Conservation (phyloP, 1,140 invertebrate genomes). For the Plectrocnemia conspersa region DNA sequence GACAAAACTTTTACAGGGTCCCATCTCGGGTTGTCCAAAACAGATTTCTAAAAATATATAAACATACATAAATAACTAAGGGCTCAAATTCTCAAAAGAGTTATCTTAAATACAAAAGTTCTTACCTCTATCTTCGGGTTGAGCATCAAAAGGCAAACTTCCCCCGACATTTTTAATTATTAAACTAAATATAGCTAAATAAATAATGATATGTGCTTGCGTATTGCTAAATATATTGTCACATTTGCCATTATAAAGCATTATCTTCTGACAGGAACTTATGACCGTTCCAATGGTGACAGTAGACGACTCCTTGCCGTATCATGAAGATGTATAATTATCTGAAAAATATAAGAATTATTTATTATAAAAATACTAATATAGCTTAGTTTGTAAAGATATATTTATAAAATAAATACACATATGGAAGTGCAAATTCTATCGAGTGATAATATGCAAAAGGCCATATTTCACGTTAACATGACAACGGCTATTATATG, state of each 20-base stretch:
- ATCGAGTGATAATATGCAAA: not conserved
- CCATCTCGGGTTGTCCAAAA: slow-evolving; percentile 49
- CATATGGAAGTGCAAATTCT: not conserved
- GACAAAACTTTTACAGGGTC: slow-evolving; percentile 63
- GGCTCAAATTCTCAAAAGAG: not conserved
- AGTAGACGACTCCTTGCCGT: slow-evolving; percentile 22
- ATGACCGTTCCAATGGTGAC: slow-evolving; percentile 26
- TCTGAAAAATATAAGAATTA: slow-evolving; percentile 23
- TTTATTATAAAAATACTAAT: not conserved
- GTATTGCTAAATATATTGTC: slow-evolving; percentile 6
- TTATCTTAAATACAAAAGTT: slow-evolving; percentile 3
- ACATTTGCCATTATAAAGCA: slow-evolving; percentile 27
- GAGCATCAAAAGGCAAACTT: slow-evolving; percentile 29
- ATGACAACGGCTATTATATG: no score
- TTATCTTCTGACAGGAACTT: slow-evolving; percentile 29
- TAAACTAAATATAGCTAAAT: slow-evolving; percentile 12
- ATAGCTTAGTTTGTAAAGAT: no score
- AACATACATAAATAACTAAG: not conserved
- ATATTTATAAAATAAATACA: not conserved
- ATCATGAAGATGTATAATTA: slow-evolving; percentile 29
- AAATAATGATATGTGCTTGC: not conserved
- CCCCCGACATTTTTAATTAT: slow-evolving; percentile 12
- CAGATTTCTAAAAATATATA: slow-evolving; percentile 30
- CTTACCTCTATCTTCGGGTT: slow-evolving; percentile 31
- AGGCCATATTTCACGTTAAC: no score